Evolutionary conservation across 2,113 vertebrate genomes (phyloP).

Genomic region (Leptosomus discolor): DNA sequence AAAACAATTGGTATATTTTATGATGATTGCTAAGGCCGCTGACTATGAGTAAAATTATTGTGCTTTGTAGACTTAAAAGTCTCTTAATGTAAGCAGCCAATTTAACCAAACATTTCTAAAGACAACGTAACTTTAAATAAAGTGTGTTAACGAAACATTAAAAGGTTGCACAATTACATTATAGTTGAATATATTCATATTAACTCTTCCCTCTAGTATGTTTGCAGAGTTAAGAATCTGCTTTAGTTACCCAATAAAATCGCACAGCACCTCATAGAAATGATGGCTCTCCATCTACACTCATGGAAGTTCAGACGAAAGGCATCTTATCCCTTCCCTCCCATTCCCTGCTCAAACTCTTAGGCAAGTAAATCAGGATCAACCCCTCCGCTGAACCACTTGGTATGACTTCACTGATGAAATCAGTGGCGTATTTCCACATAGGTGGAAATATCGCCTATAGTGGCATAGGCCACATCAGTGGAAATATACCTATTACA

Average conservation of each 20-base stretch:
- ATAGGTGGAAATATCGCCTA: background rate
- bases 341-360: background rate
- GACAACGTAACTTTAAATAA: slow-evolving; percentile 46
- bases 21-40: slow-evolving; percentile 4
- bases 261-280: background rate
- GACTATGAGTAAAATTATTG: background rate
- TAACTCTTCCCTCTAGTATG: background rate
- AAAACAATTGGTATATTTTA: slow-evolving; percentile 57
- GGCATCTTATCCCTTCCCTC: background rate
- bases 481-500: background rate
- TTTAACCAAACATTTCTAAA: slow-evolving; percentile 29
- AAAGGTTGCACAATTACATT: background rate
- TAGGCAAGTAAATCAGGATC: background rate
- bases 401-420: background rate
- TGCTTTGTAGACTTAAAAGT: slow-evolving; percentile 9
- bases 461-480: no score
- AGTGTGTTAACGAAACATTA: background rate
- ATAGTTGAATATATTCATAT: background rate
- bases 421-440: background rate
- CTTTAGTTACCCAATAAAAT: background rate
- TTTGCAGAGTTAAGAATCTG: background rate
- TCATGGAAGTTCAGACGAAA: background rate
- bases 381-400: background rate
- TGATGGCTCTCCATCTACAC: background rate
- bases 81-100: slow-evolving; percentile 25